Base-by-base conservation (phyloP, 2,888 invertebrate species). In the Ophraella communa region DNA sequence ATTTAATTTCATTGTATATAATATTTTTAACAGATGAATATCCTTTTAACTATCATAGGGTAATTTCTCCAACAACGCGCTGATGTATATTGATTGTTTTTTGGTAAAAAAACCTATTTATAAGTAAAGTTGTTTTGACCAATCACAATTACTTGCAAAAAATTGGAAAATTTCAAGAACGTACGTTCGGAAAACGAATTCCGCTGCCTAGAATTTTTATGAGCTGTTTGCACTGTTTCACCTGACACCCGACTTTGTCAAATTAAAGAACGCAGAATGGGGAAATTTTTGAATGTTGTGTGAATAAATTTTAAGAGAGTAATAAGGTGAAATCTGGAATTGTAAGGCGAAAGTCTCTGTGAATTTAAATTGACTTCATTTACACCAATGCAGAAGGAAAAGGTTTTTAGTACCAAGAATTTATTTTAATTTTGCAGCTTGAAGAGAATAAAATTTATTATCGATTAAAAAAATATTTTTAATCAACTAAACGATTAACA, bases 351-450 rank as follows among this genome's bases (percentile, higher is more conserved):
- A 64, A 47, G 42, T 45, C 56, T 65, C 59, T 64, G 61, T 58
- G 69, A 69, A 69, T 69, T 65, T 65, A 64, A 69, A 69, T 69
- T 56, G 62, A 65, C 64, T 59, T 55, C 65, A 65, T 67, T 67
- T 65, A 55, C 58, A 55, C 56, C 53, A 57, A 57, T 42, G 45
- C 55, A 39, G 56, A 44, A 56, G 21, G 44, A 61, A 59, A 59
- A 21, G 52, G 42, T 59, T 52, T 59, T 59, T 52, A n/a, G n/a
- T n/a, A n/a, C 4, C n/a, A 35, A 35, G n/a, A 35, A 35, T 4
- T 24, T 24, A n/a, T n/a, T n/a, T n/a, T n/a, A n/a, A n/a, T n/a
- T n/a, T n/a, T n/a, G n/a, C n/a, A n/a, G n/a, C n/a, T n/a, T n/a
- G n/a, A n/a, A n/a, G n/a, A n/a, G n/a, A n/a, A n/a, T n/a, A n/a